Evolutionary conservation across 2,888 invertebrate genomes (phyloP).

Genomic region (Andricus curvator): DNA sequence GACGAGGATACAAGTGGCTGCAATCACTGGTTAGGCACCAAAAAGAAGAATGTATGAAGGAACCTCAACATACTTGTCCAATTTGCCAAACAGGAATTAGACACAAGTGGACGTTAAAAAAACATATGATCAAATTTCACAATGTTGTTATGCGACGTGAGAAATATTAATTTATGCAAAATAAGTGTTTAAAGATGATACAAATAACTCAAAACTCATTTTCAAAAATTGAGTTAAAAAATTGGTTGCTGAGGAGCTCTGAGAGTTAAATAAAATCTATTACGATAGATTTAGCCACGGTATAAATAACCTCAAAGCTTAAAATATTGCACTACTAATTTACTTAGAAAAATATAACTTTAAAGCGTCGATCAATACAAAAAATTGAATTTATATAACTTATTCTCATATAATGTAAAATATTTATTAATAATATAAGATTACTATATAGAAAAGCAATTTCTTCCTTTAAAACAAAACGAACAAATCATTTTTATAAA

Average conservation of each 20-base stretch:
- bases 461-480: background rate
- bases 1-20: slow-evolving; percentile 87
- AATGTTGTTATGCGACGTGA: slow-evolving; percentile 46
- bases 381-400: too few relatives aligned
- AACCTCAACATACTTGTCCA: slow-evolving; percentile 76
- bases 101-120: slow-evolving; percentile 76
- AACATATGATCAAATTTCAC: slow-evolving; percentile 72
- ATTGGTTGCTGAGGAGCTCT: too few relatives aligned
- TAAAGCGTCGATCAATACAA: too few relatives aligned
- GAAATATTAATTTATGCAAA: background rate
- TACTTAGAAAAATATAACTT: too few relatives aligned
- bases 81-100: slow-evolving; percentile 75
- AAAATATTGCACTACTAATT: too few relatives aligned
- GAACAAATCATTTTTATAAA: too few relatives aligned
- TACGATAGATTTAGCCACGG: too few relatives aligned
- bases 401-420: too few relatives aligned
- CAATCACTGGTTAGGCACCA: slow-evolving; percentile 85
- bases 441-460: background rate
- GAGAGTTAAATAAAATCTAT: too few relatives aligned
- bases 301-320: too few relatives aligned
- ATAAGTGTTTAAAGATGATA: background rate
- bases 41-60: slow-evolving; percentile 78
- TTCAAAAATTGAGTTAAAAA: too few relatives aligned
- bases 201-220: too few relatives aligned
- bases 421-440: background rate